A percentile compares a stretch with the other conserved stretches of the same genome.
Conservation (phyloP, 92 coral and sea anemone genomes). For the Epizoanthus scotinus region DNA sequence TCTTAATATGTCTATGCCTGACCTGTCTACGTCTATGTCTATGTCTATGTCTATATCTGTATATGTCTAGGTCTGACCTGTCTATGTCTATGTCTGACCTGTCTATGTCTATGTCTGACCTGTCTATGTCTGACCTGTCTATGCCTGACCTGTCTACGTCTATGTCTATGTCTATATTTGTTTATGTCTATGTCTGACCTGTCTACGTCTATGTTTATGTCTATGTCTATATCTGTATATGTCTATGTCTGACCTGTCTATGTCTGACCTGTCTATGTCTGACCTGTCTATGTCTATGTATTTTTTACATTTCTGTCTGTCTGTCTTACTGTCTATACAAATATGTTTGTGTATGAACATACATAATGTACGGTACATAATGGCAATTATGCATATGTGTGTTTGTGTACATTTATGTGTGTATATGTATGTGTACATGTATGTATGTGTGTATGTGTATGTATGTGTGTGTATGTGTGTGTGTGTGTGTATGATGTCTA, state of each 20-base stretch:
- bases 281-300: not conserved
- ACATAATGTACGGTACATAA: no score
- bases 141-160: not conserved
- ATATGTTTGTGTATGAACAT: not conserved
- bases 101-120: not conserved
- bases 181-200: not conserved
- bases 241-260: no score
- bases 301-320: no score
- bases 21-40: not conserved
- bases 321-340: not conserved
- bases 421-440: no score
- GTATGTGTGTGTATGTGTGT: not conserved
- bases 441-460: not conserved
- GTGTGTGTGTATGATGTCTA: not conserved
- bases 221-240: not conserved
- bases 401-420: not conserved
- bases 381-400: no score
- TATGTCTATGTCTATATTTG: not conserved
- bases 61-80: not conserved
- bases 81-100: not conserved
- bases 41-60: no score
- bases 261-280: no score
- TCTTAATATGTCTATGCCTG: no score
- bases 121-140: no score
- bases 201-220: not conserved